Base-by-base conservation (phyloP, 2,888 invertebrate genomes). In the Lacanobia oleracea region DNA sequence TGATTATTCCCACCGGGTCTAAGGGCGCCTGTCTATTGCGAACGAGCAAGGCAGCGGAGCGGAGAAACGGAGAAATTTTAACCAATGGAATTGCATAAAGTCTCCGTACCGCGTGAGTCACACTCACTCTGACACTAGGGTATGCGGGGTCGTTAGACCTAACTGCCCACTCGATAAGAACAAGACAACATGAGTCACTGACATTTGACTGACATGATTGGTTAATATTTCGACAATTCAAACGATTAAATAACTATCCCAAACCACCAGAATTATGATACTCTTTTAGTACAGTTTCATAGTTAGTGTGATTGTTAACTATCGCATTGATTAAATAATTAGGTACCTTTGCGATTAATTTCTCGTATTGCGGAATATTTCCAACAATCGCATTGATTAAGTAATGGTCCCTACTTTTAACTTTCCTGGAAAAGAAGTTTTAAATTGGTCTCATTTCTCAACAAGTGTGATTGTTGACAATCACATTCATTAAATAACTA, bases 401-500 rank as follows among this genome's bases (percentile, higher is more conserved):
- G 10, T 18, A 16, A 76, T n/a, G 40, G 69, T 56, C 43, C 14
- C 16, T 60, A 12, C 12, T 16, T 23, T 23, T 37, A 53, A 63
- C 18, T 63, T 63, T 72, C n/a, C 21, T 5, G 14, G 16, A 37
- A 0, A 16, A 10, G 14, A 43, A 14, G n/a, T 43, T 14, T 43
- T 43, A 0, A 14, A 43, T 54, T 7, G 23, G n/a, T 18, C 4
- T 37, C 4, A 65, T 64, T n/a, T 45, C 10, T 59, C 43, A 53
- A 10, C n/a, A n/a, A 16, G n/a, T 43, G 9, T 59, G n/a, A 59
- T 23, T 67, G 43, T 23, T 14, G 16, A 57, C n/a, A 65, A 70
- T 70, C 54, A 0, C 1, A 45, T n/a, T n/a, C 50, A 37, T 69
- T 60, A 53, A 51, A 21, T 37, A 27, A 67, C 59, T 66, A 66